Conservation (phyloP, 2,888 invertebrate genomes). For the Drosophila paracracens region DNA sequence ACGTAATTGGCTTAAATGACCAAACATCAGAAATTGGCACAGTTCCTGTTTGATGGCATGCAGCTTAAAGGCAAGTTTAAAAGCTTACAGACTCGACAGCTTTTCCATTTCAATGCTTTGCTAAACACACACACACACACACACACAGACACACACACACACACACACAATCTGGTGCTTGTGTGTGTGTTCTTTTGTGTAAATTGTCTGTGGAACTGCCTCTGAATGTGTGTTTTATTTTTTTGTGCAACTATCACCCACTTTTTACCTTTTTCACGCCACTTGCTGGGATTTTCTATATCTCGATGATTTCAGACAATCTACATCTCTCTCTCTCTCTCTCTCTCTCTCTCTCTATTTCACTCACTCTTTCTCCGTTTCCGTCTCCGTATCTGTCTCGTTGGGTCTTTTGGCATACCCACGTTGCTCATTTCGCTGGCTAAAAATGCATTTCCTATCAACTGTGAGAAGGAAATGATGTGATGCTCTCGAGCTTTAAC, state of each 20-base stretch:
- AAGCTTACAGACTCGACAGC: slow-evolving; percentile 35
- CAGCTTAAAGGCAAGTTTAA: slow-evolving; percentile 28
- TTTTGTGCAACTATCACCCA: slow-evolving; percentile 16
- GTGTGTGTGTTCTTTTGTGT: slow-evolving; percentile 61
- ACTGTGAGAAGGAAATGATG: slow-evolving; percentile 80
- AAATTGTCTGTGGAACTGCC: slow-evolving; percentile 67
- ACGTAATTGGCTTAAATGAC: slow-evolving; percentile 49
- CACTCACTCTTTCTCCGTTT: background rate
- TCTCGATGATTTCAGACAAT: slow-evolving; percentile 15
- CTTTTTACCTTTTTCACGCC: slow-evolving; percentile 39
- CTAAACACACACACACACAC: slow-evolving; percentile 37
- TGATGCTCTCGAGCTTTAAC: slow-evolving; percentile 76
- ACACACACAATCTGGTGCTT: slow-evolving; percentile 14
- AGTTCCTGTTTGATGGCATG: slow-evolving; percentile 63
- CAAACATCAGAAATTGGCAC: slow-evolving; percentile 3
- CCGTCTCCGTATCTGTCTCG: background rate
- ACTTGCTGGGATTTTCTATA: slow-evolving; percentile 57
- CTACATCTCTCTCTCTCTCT: background rate
- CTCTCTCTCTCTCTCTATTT: background rate
- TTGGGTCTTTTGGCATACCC: slow-evolving; percentile 31
- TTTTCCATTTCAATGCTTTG: slow-evolving; percentile 62
- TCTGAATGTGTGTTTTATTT: slow-evolving; percentile 35
- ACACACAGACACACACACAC: slow-evolving; percentile 17
- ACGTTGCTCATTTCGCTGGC: slow-evolving; percentile 73
- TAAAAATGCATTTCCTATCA: slow-evolving; percentile 81